Evolutionary conservation across 2,888 invertebrate species (phyloP).

Genomic region (Coenonympha glycerion): DNA sequence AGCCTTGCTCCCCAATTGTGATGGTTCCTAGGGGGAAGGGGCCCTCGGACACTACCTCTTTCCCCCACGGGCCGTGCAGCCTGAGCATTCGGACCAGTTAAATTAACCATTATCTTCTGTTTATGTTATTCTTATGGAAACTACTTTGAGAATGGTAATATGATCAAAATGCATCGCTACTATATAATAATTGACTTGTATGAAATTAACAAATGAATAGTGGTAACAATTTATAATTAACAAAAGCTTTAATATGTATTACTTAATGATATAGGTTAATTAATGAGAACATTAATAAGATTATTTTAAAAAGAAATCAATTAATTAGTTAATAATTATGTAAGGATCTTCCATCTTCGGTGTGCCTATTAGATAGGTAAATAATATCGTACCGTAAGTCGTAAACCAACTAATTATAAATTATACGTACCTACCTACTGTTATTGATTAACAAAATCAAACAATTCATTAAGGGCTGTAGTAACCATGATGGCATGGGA

Average conservation of each 20-base stretch:
- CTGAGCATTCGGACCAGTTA: constrained; percentile 9
- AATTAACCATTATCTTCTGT: constrained; percentile 16
- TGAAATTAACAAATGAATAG: not conserved
- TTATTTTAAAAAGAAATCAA: too few relatives aligned
- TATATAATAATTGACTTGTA: not conserved
- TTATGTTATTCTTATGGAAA: not conserved
- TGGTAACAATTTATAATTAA: not conserved
- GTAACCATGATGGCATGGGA: not conserved
- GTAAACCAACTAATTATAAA: not conserved
- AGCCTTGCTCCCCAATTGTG: constrained; percentile 23
- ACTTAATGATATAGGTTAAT: not conserved
- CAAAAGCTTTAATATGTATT: not conserved
- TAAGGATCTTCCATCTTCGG: too few relatives aligned
- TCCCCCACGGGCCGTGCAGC: constrained; percentile 9
- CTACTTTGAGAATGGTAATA: not conserved
- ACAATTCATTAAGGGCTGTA: not conserved
- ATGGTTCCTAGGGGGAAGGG: constrained; percentile 17
- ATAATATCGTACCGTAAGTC: not conserved
- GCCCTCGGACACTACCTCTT: constrained; percentile 3
- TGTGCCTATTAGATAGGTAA: too few relatives aligned
- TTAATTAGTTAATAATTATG: too few relatives aligned
- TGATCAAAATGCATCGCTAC: not conserved
- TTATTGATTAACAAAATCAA: not conserved
- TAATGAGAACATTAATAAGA: too few relatives aligned
- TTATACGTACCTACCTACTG: not conserved